Base-by-base conservation (phyloP, 64 coral and sea anemone genomes). In the Pocillopora damicornis region DNA sequence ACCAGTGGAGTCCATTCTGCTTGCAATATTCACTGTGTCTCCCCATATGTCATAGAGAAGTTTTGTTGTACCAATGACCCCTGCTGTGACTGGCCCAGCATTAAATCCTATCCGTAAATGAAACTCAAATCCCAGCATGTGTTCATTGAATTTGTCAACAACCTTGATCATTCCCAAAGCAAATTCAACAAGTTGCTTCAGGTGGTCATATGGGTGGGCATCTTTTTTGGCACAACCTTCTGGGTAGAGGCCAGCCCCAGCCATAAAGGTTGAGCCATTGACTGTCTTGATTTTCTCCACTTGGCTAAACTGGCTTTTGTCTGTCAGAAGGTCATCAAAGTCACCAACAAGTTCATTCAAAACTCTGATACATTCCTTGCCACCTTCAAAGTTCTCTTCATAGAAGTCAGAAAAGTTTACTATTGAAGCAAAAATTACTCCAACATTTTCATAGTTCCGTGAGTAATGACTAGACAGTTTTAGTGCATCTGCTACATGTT, bases 221-320 rank as follows among this genome's bases (percentile, higher is more conserved):
- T 97, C 83, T 75, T 78, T 93, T 58, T 75, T 80, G 2, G 66
- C 56, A 35, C 73, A 87, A 22, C 69, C 88, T 58, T 97, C 94
- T 35, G 87, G 82, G 72, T 94, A 94, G 13, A 99, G 89, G 13
- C 97, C 97, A 69, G 97, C 92, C 9, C 90, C 97, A 58, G 97
- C 97, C 97, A 99, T 99, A 69, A 95, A 99, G 63, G 97, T 99
- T 67, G 93, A 99, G 13, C 97, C 97, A 91, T 99, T 99, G 12
- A 99, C 97, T 36, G 97, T 99, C 87, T 99, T 99, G 76, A 99
- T 99, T 93, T 99, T 99, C 86, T 99, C 97, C 15, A 99, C 97
- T 76, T 99, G 93, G 73, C 77, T 90, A 37, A 93, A 99, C 74
- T 99, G 83, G 30, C 81, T 22, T 75, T 86, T 90, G 45, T 95